Evolutionary conservation across 2,797 vertebrate species (phyloP).

Genomic region (Halcyon smyrnensis): DNA sequence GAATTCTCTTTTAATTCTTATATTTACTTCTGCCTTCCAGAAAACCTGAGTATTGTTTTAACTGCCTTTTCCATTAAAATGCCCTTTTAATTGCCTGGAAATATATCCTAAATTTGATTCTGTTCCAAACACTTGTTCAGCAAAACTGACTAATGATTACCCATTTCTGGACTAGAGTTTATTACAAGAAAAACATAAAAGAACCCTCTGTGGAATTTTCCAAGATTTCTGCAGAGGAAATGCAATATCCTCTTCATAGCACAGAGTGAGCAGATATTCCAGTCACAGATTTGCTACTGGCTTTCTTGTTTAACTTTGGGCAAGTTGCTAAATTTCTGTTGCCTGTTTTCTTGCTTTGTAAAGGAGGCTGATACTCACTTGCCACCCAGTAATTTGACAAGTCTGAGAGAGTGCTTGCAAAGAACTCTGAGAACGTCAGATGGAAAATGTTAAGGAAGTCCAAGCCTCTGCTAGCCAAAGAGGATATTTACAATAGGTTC

Average conservation of each 20-base stretch:
- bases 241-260: background rate
- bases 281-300: background rate
- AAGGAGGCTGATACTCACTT: background rate
- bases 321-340: background rate
- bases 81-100: background rate
- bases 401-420: background rate
- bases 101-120: background rate
- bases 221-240: conserved; percentile 26
- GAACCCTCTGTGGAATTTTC: conserved; percentile 18
- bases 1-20: background rate
- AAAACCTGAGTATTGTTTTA: background rate
- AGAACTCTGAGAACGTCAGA: background rate
- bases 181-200: background rate
- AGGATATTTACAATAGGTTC: background rate
- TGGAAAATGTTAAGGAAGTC: background rate
- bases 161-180: background rate
- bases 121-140: conserved; percentile 6
- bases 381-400: background rate
- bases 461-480: background rate
- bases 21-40: background rate
- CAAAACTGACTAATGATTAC: background rate
- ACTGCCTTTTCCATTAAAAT: background rate
- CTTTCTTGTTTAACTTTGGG: background rate
- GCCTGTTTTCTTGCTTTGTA: background rate
- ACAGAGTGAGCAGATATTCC: background rate